Percentiles rank a stretch among this genome's conserved stretches.
Evolutionary conservation across 2,888 invertebrate genomes (phyloP).

Genomic region (Leptopilina syphax): DNA sequence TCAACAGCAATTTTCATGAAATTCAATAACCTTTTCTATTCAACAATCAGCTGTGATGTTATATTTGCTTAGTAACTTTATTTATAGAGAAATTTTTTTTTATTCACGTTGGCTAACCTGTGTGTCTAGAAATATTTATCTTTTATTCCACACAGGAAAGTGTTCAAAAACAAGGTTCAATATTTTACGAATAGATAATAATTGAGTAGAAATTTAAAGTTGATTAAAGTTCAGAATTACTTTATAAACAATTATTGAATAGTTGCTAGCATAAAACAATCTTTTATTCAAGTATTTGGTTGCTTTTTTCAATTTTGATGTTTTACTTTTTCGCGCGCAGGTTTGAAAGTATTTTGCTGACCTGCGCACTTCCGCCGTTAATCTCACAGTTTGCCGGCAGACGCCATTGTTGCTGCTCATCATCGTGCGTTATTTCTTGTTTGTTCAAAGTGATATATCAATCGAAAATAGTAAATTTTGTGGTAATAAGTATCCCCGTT

Average conservation of each 20-base stretch:
- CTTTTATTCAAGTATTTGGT: neutral
- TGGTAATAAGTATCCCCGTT: no score
- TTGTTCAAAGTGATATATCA: no score
- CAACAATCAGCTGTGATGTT: conserved; percentile 16
- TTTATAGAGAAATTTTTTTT: neutral
- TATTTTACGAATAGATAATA: neutral
- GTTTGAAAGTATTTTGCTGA: neutral
- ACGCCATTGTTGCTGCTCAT: no score
- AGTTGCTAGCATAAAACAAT: neutral
- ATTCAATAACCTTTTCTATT: conserved; percentile 9
- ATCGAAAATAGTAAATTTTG: no score
- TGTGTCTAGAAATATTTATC: neutral
- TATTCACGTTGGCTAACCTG: neutral
- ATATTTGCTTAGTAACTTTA: conserved; percentile 10
- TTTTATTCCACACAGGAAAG: neutral
- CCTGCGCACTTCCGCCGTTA: neutral
- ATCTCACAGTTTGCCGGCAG: neutral
- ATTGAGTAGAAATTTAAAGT: neutral
- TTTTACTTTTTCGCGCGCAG: neutral
- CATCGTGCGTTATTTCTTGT: no score
- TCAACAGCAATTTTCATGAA: neutral
- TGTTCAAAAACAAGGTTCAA: neutral
- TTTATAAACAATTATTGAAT: neutral
- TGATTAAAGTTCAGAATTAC: neutral
- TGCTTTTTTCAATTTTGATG: neutral